Percentiles rank a stretch among this genome's conserved stretches.
These are phyloP conservation scores for Rana temporaria DNA, from an alignment of 2,113 vertebrate species.

Conservation along the genomic window DNA sequence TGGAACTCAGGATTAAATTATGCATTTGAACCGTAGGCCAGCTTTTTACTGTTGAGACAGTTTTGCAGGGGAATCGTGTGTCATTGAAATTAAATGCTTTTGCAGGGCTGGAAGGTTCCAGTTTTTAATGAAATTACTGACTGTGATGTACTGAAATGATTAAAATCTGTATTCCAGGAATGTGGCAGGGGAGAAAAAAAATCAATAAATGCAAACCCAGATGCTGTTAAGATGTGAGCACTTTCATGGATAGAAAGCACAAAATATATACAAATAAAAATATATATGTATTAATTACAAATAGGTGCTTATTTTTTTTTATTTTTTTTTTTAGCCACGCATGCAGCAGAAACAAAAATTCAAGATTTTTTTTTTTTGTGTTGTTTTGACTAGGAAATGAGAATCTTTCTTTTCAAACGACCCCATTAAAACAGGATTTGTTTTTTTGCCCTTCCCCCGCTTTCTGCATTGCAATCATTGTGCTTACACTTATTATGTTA, in stretches of 20 bases:
- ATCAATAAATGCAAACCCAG: slow-evolving; percentile 86
- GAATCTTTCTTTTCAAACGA: slow-evolving; percentile 80
- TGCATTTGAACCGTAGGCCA: slow-evolving; percentile 92
- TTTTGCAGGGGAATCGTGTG: slow-evolving; percentile 88
- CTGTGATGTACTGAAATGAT: slow-evolving; percentile 86
- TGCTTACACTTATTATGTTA: slow-evolving; percentile 96
- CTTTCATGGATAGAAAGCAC: slow-evolving; percentile 79
- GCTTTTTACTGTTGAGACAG: slow-evolving; percentile 85
- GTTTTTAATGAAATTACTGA: slow-evolving; percentile 95
- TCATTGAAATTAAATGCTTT: slow-evolving; percentile 96
- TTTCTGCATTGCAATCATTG: slow-evolving; percentile 88
- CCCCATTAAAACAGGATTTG: slow-evolving; percentile 80
- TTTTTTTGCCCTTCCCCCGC: slow-evolving; percentile 85
- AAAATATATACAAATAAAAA: slow-evolving; percentile 83
- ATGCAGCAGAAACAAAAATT: slow-evolving; percentile 85
- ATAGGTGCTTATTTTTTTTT: slow-evolving; percentile 77
- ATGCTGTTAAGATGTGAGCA: slow-evolving; percentile 78
- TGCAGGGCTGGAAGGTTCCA: slow-evolving; percentile 89
- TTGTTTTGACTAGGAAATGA: slow-evolving; percentile 89
- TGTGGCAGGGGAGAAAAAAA: slow-evolving; percentile 82
- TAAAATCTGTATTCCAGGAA: slow-evolving; percentile 97
- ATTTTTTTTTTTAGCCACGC: slow-evolving; percentile 83
- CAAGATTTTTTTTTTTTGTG: slow-evolving; percentile 70
- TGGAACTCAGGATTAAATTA: slow-evolving; percentile 90
- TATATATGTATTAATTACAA: slow-evolving; percentile 87